A percentile compares a stretch with the other conserved stretches of the same genome.
Conservation (phyloP, 2,797 vertebrate genomes). For the Brotula barbata region DNA sequence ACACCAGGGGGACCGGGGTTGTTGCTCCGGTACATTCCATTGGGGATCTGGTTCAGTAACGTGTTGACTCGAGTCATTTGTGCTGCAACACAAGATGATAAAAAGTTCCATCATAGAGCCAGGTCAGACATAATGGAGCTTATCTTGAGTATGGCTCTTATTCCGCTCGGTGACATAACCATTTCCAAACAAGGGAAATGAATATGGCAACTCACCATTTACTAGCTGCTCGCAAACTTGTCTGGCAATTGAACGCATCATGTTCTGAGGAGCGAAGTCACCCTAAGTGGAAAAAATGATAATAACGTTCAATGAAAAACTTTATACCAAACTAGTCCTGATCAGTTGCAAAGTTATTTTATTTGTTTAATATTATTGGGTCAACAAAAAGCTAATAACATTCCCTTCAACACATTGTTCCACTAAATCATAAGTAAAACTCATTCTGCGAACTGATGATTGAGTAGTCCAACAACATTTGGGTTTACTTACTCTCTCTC, state of each 20-base stretch:
- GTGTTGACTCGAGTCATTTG: constrained; percentile 94
- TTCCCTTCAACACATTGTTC: too few species aligned
- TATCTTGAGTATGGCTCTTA: background rate
- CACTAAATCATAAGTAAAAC: too few species aligned
- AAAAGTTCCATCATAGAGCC: background rate
- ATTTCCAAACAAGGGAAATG: background rate
- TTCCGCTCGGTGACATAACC: background rate
- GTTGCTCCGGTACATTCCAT: constrained; percentile 83
- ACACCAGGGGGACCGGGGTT: constrained; percentile 89
- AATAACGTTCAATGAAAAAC: too few species aligned
- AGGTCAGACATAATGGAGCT: background rate
- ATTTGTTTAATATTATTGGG: too few species aligned
- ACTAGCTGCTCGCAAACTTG: constrained; percentile 97
- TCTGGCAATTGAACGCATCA: constrained; percentile 96
- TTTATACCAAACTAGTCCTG: background rate
- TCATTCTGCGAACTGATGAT: background rate
- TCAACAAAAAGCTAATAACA: too few species aligned
- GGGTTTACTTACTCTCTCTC: constrained; percentile 88
- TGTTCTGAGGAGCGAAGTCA: constrained; percentile 94
- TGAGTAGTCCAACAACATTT: constrained; percentile 10
- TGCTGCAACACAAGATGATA: constrained; percentile 66
- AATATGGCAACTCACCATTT: constrained; percentile 78
- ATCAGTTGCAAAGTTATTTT: background rate
- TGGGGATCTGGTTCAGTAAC: constrained; percentile 95
- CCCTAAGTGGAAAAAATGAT: constrained; percentile 77